phyloP scores from a whole-genome alignment of 2,113 vertebrate genomes.

The Ceyx melanurus region DNA sequence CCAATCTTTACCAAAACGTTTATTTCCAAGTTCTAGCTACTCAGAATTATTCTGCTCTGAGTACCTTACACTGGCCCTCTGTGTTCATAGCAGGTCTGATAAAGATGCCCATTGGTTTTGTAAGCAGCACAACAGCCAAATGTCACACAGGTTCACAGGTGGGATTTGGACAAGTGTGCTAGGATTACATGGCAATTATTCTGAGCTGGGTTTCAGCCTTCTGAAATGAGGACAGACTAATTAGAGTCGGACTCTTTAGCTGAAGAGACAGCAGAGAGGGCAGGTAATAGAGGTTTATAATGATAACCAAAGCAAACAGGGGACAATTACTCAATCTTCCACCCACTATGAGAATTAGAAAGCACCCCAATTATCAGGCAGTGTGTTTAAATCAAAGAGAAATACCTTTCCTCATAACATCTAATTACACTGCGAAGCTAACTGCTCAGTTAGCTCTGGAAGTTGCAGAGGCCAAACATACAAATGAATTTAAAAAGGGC shows the following conservation, averaged over 20 bases:
- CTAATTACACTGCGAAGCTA: conserved; percentile 16
- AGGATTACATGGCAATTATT: background rate
- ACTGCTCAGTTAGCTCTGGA: background rate
- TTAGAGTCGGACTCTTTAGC: conserved; percentile 15
- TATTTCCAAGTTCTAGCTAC: background rate
- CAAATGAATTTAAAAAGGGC: background rate
- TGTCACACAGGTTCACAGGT: background rate
- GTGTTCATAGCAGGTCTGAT: background rate
- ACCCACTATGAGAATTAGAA: conserved; percentile 28
- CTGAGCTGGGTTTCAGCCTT: conserved; percentile 34
- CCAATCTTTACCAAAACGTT: background rate
- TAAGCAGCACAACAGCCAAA: background rate
- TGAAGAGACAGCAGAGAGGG: conserved; percentile 26
- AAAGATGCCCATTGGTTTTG: background rate
- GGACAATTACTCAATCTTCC: conserved; percentile 26
- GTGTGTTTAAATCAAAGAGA: conserved; percentile 19
- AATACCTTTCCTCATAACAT: conserved; percentile 4
- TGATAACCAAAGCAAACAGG: conserved; percentile 42
- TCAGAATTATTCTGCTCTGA: background rate
- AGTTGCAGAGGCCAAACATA: background rate
- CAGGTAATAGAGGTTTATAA: conserved; percentile 29
- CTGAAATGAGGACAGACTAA: conserved; percentile 43
- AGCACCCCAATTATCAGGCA: background rate
- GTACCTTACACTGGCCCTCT: background rate
- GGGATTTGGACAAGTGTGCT: background rate